Percentiles rank a stretch among this genome's conserved stretches.
These are phyloP conservation scores for Notoglanidium macrostoma DNA, from an alignment of 2,797 vertebrate genomes.

Conservation along the genomic window DNA sequence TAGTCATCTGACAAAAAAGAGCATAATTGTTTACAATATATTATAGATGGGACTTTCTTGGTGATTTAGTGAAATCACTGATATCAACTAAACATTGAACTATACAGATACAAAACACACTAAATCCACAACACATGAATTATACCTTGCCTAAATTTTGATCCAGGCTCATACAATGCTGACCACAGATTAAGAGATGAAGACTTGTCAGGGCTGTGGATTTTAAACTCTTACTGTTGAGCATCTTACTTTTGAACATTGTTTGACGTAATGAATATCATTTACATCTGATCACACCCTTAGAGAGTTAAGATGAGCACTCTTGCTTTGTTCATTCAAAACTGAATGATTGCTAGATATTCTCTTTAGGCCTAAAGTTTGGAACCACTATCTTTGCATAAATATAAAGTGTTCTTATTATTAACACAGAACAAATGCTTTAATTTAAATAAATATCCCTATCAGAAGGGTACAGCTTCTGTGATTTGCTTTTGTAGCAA, in stretches of 20 bases:
- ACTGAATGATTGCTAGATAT: neutral
- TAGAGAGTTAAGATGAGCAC: neutral
- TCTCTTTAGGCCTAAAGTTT: neutral
- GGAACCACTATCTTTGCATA: neutral
- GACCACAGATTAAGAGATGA: neutral
- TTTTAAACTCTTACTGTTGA: neutral
- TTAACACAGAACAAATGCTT: too few relatives aligned
- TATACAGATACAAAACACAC: neutral
- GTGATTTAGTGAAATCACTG: neutral
- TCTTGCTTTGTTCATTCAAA: neutral
- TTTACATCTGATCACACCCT: neutral
- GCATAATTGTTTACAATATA: neutral
- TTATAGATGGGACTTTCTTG: neutral
- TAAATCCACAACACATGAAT: neutral
- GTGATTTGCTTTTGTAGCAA: too few relatives aligned
- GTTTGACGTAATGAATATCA: constrained; percentile 8
- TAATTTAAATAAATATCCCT: neutral
- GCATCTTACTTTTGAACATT: neutral
- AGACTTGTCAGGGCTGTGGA: neutral
- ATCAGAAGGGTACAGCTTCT: neutral
- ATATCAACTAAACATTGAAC: neutral
- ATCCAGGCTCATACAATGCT: neutral
- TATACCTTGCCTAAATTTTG: neutral
- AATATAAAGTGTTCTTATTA: neutral
- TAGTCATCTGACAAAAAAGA: constrained; percentile 26